Evolutionary conservation across 1,140 invertebrate genomes (phyloP).

Genomic region (Atta texana): DNA sequence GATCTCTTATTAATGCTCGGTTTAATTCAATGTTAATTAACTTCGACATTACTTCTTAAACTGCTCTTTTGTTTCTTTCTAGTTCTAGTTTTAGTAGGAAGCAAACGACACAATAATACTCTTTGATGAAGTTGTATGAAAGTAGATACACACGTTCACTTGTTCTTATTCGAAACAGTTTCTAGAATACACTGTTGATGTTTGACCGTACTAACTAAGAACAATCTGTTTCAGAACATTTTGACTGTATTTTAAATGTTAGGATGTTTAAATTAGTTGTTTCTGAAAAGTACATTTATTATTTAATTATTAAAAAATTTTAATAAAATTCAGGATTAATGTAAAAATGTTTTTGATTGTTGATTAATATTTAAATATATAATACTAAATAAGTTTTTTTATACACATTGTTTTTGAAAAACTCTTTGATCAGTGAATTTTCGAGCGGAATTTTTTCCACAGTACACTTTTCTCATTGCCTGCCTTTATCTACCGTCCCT

Average conservation of each 20-base stretch:
- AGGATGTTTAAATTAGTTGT: not conserved
- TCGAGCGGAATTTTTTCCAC: slow-evolving; percentile 24
- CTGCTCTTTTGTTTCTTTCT: not conserved
- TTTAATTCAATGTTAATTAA: slow-evolving; percentile 60
- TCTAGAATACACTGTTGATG: not conserved
- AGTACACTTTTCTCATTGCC: slow-evolving; percentile 29
- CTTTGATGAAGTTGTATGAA: not conserved
- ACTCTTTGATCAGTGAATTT: slow-evolving; percentile 24
- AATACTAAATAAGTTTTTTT: not conserved
- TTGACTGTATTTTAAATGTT: not conserved
- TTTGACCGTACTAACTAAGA: not conserved
- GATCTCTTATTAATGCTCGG: slow-evolving; percentile 48
- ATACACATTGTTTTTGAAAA: not conserved
- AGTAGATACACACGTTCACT: not conserved
- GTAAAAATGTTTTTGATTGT: not conserved
- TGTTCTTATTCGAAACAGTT: not conserved
- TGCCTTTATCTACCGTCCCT: slow-evolving; percentile 46
- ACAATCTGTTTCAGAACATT: not conserved
- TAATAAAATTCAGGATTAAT: not conserved
- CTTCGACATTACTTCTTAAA: slow-evolving; percentile 19
- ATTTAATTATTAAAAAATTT: not conserved
- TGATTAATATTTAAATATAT: slow-evolving; percentile 14
- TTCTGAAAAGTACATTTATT: not conserved
- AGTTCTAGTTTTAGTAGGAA: not conserved
- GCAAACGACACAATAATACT: slow-evolving; percentile 2